A percentile compares a stretch with the other conserved stretches of the same genome.
phyloP scores from a whole-genome alignment of 2,113 vertebrate species.

The Ameiurus melas region DNA sequence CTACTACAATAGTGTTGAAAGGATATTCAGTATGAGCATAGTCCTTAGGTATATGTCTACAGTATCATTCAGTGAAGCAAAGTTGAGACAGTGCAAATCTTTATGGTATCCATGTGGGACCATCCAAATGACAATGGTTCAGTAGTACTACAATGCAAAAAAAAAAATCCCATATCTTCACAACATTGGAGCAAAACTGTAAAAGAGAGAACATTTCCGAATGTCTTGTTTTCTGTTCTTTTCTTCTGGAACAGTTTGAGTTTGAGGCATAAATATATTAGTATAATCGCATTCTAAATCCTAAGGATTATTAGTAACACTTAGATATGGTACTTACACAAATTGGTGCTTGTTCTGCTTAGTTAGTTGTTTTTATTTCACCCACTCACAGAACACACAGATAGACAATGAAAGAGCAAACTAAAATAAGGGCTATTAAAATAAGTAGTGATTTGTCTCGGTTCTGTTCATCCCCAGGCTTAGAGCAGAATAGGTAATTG shows the following conservation, averaged over 20 bases:
- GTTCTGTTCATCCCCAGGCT: slow-evolving; percentile 18
- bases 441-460: slow-evolving; percentile 31
- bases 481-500: slow-evolving; percentile 34
- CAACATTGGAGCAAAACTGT: background rate
- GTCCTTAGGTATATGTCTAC: background rate
- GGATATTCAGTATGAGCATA: background rate
- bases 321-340: background rate
- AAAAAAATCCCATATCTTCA: background rate
- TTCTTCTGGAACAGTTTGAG: background rate
- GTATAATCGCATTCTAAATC: background rate
- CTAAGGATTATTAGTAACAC: background rate
- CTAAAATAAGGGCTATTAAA: slow-evolving; percentile 37
- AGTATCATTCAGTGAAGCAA: background rate
- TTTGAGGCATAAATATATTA: background rate
- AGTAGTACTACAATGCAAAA: background rate
- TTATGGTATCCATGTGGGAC: background rate
- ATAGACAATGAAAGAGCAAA: slow-evolving; percentile 3
- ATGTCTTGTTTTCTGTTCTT: background rate
- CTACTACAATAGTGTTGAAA: background rate
- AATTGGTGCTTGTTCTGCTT: background rate
- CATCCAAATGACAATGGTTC: background rate
- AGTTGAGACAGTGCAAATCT: background rate
- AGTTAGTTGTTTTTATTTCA: slow-evolving; percentile 3
- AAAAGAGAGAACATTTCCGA: background rate
- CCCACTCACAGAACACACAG: background rate